phyloP scores from a whole-genome alignment of 2,888 invertebrate genomes.

The Empis stercorea region DNA sequence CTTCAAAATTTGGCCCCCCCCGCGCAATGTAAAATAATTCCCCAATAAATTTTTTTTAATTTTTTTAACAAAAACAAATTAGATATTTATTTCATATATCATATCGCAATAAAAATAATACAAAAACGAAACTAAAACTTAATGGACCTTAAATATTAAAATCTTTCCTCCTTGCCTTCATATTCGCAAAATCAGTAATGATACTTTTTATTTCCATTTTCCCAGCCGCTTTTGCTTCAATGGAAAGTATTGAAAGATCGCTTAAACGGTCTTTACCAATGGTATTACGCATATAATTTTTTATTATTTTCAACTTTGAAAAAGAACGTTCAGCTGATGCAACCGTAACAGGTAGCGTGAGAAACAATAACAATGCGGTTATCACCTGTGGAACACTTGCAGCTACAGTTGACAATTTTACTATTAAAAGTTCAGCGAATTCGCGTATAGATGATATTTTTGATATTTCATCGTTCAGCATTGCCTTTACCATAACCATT shows the following conservation, averaged over 20 bases:
- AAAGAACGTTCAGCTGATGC: constrained; percentile 1
- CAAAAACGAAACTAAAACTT: background rate
- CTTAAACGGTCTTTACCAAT: background rate
- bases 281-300: background rate
- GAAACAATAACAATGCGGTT: constrained; percentile 4
- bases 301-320: background rate
- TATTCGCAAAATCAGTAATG: constrained; percentile 1
- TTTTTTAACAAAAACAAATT: background rate
- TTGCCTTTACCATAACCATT: too few relatives aligned
- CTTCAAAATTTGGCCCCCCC: background rate
- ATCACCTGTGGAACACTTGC: constrained; percentile 4
- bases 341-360: constrained; percentile 5
- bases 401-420: background rate
- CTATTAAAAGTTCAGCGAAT: constrained; percentile 3
- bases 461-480: background rate
- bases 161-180: background rate
- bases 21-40: background rate
- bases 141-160: background rate
- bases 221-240: background rate
- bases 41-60: too few relatives aligned
- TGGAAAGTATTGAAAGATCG: background rate
- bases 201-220: background rate
- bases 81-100: background rate
- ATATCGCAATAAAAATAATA: background rate
- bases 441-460: constrained; percentile 2